These are phyloP conservation scores for Suillia variegata DNA, from an alignment of 2,888 invertebrate genomes.

Conservation along the genomic window DNA sequence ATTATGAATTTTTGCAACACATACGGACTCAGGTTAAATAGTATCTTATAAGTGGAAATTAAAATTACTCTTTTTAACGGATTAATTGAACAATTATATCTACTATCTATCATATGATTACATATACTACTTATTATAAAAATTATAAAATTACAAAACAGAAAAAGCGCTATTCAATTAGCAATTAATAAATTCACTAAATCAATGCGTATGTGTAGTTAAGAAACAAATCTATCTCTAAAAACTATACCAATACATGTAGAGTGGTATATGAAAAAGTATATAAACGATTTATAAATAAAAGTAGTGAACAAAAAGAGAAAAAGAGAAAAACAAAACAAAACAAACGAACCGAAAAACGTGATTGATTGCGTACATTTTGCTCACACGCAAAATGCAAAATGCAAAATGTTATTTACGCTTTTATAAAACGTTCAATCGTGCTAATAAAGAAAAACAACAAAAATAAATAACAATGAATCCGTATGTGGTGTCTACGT, in stretches of 20 bases:
- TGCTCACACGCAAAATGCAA: too few relatives aligned
- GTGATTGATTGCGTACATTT: too few relatives aligned
- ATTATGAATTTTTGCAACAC: conserved; percentile 98
- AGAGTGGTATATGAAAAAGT: background rate
- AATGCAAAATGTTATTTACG: conserved; percentile 2
- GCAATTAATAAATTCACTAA: background rate
- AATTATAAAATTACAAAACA: background rate
- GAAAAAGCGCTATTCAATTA: too few relatives aligned
- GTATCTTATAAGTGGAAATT: conserved; percentile 51
- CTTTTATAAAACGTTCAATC: background rate
- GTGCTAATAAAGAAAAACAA: background rate
- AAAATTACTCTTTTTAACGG: conserved; percentile 7
- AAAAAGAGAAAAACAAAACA: conserved; percentile 11
- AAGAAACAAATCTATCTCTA: background rate
- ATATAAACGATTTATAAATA: background rate
- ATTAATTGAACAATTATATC: background rate
- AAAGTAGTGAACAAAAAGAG: conserved; percentile 11
- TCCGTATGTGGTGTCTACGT: conserved; percentile 12
- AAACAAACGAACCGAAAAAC: background rate
- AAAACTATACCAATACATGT: too few relatives aligned
- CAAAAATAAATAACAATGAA: background rate
- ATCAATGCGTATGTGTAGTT: background rate
- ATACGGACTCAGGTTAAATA: conserved; percentile 88
- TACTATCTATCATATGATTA: too few relatives aligned
- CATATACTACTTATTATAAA: background rate